Percentiles rank a stretch among this genome's conserved stretches.
Evolutionary conservation across 2,113 vertebrate genomes (phyloP).

Genomic region (Phylloscopus whistleri): DNA sequence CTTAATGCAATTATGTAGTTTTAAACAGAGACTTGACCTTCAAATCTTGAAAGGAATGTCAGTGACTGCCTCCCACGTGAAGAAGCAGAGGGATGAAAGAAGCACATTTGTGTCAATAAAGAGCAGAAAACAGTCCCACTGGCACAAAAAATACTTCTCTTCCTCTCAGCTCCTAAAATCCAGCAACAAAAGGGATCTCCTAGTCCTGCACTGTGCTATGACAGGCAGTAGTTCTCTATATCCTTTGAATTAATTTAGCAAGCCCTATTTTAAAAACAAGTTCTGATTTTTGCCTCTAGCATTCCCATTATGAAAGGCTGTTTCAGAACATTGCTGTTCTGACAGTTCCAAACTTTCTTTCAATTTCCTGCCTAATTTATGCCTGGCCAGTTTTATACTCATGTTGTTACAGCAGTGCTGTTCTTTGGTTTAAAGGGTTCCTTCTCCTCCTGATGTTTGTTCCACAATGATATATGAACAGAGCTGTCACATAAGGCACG

Average conservation of each 20-base stretch:
- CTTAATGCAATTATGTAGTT: conserved; percentile 32
- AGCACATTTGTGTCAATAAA: conserved; percentile 42
- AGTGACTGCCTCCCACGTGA: conserved; percentile 8
- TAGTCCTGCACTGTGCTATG: not conserved
- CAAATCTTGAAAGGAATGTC: conserved; percentile 34
- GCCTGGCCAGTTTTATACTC: not conserved
- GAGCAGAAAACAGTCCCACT: not conserved
- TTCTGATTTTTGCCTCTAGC: conserved; percentile 56
- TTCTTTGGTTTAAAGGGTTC: conserved; percentile 25
- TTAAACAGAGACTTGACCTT: conserved; percentile 44
- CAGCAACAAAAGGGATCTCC: conserved; percentile 51
- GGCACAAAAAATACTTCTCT: not conserved
- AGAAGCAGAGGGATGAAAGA: conserved; percentile 2
- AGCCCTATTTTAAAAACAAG: conserved; percentile 51
- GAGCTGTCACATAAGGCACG: conserved; percentile 10
- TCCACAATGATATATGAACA: not conserved
- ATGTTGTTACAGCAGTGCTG: not conserved
- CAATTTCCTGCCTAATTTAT: conserved; percentile 56
- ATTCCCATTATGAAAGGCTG: conserved; percentile 51
- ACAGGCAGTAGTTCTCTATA: not conserved
- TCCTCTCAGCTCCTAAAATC: not conserved
- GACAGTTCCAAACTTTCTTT: conserved; percentile 40
- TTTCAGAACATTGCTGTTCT: conserved; percentile 44
- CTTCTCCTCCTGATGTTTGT: conserved; percentile 31
- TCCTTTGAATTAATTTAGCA: conserved; percentile 48